These are phyloP conservation scores for Drosophila longiperda DNA, from an alignment of 2,888 invertebrate genomes.

Conservation along the genomic window DNA sequence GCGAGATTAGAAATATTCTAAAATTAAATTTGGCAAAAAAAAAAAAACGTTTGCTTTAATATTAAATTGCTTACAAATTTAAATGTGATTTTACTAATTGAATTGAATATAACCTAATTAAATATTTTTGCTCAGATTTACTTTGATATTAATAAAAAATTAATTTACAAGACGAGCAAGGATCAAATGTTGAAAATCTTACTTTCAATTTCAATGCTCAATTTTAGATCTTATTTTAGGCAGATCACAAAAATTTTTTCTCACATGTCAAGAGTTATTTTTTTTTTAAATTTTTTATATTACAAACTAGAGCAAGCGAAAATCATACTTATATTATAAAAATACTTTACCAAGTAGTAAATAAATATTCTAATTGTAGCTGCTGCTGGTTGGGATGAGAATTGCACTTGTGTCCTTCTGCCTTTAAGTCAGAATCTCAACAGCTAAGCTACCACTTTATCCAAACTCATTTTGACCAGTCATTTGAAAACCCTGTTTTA, in stretches of 20 bases:
- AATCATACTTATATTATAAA: neutral
- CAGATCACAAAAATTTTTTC: neutral
- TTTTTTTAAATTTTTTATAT: too few relatives aligned
- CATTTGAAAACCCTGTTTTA: neutral
- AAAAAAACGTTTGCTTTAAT: too few relatives aligned
- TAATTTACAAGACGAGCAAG: neutral
- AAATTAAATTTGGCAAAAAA: neutral
- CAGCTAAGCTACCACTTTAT: neutral
- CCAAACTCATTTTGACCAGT: neutral
- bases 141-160: neutral
- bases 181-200: neutral
- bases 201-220: neutral
- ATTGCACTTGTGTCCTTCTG: too few relatives aligned
- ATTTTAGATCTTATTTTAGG: neutral
- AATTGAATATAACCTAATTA: neutral
- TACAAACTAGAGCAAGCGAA: too few relatives aligned
- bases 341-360: neutral
- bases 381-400: too few relatives aligned
- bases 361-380: too few relatives aligned
- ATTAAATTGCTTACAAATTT: neutral
- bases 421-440: neutral
- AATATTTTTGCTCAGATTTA: neutral
- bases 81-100: neutral
- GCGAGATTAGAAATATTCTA: neutral
- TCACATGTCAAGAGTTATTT: too few relatives aligned